Conservation (phyloP, 2,113 vertebrate species). For the Camelus dromedarius region DNA sequence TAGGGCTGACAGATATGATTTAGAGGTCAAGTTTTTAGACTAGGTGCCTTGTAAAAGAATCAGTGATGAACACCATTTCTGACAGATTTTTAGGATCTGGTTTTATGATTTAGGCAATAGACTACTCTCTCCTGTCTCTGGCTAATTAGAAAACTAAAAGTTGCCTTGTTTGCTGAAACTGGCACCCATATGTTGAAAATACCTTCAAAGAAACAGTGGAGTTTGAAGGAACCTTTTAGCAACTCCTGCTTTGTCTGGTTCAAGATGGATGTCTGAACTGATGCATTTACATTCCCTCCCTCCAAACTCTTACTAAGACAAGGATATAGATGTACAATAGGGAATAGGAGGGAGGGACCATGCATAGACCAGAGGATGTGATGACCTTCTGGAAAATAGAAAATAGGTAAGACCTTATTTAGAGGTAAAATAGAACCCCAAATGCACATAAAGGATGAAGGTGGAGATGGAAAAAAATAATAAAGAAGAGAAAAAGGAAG, state of each 20-base stretch:
- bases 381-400: slow-evolving; percentile 34
- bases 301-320: slow-evolving; percentile 6
- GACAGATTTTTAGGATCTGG: background rate
- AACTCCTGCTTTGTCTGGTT: background rate
- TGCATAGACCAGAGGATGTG: background rate
- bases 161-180: slow-evolving; percentile 23
- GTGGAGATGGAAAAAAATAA: background rate
- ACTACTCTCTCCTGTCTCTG: background rate
- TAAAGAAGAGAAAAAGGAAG: background rate
- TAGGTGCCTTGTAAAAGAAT: background rate
- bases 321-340: background rate
- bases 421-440: background rate
- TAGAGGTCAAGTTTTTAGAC: background rate
- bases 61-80: background rate
- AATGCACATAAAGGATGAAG: background rate
- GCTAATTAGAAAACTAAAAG: slow-evolving; percentile 23
- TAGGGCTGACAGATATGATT: background rate
- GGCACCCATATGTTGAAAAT: background rate
- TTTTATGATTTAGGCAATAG: slow-evolving; percentile 38
- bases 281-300: background rate
- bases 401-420: background rate
- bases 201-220: slow-evolving; percentile 7
- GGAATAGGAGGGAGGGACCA: background rate
- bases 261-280: background rate
- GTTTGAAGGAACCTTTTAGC: background rate